A percentile compares a stretch with the other conserved stretches of the same genome.
These are phyloP conservation scores for Schizaphis graminum DNA, from an alignment of 2,888 invertebrate genomes.

Conservation along the genomic window DNA sequence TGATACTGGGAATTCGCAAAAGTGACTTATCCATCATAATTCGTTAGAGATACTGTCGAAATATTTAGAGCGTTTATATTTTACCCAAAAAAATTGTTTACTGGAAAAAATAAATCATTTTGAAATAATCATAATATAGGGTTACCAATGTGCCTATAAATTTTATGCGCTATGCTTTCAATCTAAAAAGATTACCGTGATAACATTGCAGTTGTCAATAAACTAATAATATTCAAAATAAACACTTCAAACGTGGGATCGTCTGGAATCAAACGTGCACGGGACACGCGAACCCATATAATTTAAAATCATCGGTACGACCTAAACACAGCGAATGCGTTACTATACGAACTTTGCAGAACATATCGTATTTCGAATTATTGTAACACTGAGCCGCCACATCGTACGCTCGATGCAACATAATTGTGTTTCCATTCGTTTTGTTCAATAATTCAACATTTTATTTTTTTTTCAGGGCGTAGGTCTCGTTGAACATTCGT, in stretches of 20 bases:
- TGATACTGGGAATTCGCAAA: neutral
- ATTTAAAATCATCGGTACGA: neutral
- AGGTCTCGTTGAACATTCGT: neutral
- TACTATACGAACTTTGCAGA: neutral
- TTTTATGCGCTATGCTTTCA: neutral
- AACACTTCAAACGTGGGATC: neutral
- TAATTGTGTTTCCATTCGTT: neutral
- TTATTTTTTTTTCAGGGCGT: neutral
- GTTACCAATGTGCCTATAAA: neutral
- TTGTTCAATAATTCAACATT: constrained; percentile 2
- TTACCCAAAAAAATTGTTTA: neutral
- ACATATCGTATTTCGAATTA: neutral
- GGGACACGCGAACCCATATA: neutral
- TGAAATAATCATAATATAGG: neutral
- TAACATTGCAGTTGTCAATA: constrained; percentile 3
- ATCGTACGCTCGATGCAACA: neutral
- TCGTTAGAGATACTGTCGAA: neutral
- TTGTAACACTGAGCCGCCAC: neutral
- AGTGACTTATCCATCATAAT: constrained; percentile 14
- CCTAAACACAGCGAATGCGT: neutral
- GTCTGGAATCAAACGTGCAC: neutral
- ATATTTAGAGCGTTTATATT: neutral
- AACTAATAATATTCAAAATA: constrained; percentile 8
- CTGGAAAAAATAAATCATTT: neutral
- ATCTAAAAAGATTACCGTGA: neutral